phyloP scores from a whole-genome alignment of 2,113 vertebrate genomes.

The Pongo pygmaeus region DNA sequence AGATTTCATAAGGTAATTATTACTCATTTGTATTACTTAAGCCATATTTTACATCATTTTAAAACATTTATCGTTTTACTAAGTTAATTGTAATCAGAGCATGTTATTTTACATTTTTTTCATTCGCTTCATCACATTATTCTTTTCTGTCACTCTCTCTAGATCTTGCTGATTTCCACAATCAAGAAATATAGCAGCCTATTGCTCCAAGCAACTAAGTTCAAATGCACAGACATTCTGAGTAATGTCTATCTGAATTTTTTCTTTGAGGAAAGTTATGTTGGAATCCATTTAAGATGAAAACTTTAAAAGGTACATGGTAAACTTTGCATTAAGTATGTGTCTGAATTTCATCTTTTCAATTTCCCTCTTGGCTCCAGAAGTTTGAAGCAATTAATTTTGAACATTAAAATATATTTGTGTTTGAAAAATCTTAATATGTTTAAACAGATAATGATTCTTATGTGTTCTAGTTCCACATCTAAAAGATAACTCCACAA shows the following conservation, averaged over 20 bases:
- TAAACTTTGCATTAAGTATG: not conserved
- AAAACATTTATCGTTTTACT: not conserved
- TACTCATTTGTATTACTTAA: not conserved
- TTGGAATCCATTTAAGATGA: not conserved
- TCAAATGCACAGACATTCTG: not conserved
- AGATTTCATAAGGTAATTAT: not conserved
- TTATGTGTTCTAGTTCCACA: not conserved
- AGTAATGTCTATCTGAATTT: not conserved
- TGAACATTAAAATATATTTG: not conserved
- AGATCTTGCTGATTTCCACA: not conserved
- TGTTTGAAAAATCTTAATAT: not conserved
- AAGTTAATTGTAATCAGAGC: not conserved
- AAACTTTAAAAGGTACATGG: not conserved
- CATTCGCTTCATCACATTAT: not conserved
- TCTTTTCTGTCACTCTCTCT: not conserved
- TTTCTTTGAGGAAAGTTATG: not conserved
- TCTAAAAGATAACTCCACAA: not conserved
- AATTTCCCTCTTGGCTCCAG: not conserved
- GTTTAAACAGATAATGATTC: not conserved
- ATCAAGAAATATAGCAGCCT: not conserved
- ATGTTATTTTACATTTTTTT: not conserved
- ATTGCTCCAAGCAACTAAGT: not conserved
- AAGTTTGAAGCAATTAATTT: not conserved
- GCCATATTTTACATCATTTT: not conserved
- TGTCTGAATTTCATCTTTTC: not conserved